These are phyloP conservation scores for Rotaria magnacalcarata DNA, from an alignment of 2,888 invertebrate genomes.

Conservation along the genomic window DNA sequence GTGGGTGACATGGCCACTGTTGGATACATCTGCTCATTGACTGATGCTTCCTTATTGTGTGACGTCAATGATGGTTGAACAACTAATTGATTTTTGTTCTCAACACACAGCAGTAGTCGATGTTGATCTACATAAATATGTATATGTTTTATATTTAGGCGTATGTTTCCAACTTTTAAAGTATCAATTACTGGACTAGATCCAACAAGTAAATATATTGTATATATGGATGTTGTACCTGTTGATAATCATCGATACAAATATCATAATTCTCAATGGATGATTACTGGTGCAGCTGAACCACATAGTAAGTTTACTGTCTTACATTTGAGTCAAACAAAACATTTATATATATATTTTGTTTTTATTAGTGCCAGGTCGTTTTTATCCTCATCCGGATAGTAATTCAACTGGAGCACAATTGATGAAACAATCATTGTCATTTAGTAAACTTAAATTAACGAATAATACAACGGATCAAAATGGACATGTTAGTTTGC, in stretches of 20 bases:
- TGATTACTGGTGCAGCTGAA: conserved; percentile 75
- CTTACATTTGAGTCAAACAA: not conserved
- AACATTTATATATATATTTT: conserved; percentile 49
- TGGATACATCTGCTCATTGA: conserved; percentile 25
- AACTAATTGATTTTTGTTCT: conserved; percentile 18
- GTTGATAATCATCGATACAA: conserved; percentile 70
- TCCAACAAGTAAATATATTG: conserved; percentile 74
- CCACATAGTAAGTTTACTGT: conserved; percentile 66
- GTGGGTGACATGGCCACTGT: conserved; percentile 20
- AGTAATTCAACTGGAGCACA: conserved; percentile 86
- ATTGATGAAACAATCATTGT: conserved; percentile 93
- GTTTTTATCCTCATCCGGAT: conserved; percentile 85
- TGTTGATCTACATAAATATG: not conserved
- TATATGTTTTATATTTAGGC: conserved; percentile 62
- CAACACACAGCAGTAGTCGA: not conserved
- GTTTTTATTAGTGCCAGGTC: conserved; percentile 50
- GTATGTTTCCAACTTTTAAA: conserved; percentile 85
- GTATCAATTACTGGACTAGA: conserved; percentile 73
- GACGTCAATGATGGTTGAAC: conserved; percentile 12
- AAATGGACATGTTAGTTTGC: conserved; percentile 82
- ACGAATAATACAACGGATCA: conserved; percentile 94
- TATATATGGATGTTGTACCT: conserved; percentile 74
- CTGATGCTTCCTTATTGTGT: conserved; percentile 15
- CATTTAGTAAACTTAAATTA: conserved; percentile 89
- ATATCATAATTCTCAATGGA: conserved; percentile 79